A percentile compares a stretch with the other conserved stretches of the same genome.
phyloP scores from a whole-genome alignment of 2,888 invertebrate genomes.

The Orchesellides sinensis region DNA sequence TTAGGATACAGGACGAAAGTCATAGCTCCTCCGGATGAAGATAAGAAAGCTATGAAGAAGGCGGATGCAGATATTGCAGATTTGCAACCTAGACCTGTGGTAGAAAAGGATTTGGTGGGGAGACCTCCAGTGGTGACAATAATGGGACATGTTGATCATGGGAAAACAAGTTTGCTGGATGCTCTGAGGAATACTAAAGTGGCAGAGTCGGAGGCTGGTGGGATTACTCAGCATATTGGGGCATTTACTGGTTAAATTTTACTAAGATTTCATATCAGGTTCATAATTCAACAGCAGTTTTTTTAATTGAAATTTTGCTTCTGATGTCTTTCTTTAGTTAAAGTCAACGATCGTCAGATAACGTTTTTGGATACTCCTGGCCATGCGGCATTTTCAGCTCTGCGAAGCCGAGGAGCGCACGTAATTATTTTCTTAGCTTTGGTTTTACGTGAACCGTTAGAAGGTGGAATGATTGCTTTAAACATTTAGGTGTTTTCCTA shows the following conservation, averaged over 20 bases:
- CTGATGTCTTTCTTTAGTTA: not conserved
- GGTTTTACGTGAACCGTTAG: not conserved
- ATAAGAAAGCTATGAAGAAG: constrained; percentile 70
- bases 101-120: constrained; percentile 80
- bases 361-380: constrained; percentile 99
- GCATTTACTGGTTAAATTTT: constrained; percentile 97
- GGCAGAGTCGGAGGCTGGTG: constrained; percentile 96
- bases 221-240: constrained; percentile 99
- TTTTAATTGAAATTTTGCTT: not conserved
- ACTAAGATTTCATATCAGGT: not conserved
- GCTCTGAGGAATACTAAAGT: constrained; percentile 90
- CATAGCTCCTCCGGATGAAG: constrained; percentile 78
- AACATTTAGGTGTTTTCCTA: not conserved
- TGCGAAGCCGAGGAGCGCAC: constrained; percentile 95
- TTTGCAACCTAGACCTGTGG: constrained; percentile 75
- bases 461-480: too few species aligned
- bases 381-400: constrained; percentile 97
- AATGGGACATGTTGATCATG: constrained; percentile 99
- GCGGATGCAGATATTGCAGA: constrained; percentile 77
- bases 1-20: constrained; percentile 82
- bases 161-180: constrained; percentile 87
- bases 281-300: not conserved
- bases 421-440: constrained; percentile 77
- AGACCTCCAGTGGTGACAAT: constrained; percentile 97
- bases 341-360: constrained; percentile 77